Base-by-base conservation (phyloP, 2,113 vertebrate genomes). In the Xenopus laevis region DNA sequence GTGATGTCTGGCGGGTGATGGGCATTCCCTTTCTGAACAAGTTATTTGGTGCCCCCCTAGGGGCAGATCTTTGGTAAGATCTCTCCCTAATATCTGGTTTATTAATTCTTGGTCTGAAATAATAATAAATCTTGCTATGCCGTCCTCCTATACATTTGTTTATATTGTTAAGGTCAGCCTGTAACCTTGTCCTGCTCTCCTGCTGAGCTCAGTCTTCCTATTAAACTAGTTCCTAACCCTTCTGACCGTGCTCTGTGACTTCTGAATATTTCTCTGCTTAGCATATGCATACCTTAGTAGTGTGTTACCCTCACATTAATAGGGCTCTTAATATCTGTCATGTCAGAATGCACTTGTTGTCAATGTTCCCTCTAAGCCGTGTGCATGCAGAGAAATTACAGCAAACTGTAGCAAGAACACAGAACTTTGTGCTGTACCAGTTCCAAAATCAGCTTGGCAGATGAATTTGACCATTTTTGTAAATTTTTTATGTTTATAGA, bases 81-180 rank as follows among this genome's bases (percentile, higher is more conserved):
- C 66, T 77, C 58, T 20, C 21, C 74, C 62, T 67, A 57, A 69
- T 77, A 64, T 77, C 74, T 77, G 67, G 66, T 77, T 77, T 77
- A 77, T 77, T 77, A 77, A 77, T 70, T 70, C 74, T 70, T 68
- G 59, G 45, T 70, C 60, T 77, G 67, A 77, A 77, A 77, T 70
- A 77, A 77, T 70, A 77, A 77, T 77, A 77, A 57, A 68, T 64
- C 66, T 70, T 64, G 59, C 70, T 70, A 70, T 77, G 66, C 74
- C 69, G 59, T 77, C 59, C 60, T 27, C 74, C 67, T 21, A 55
- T 69, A 64, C 8, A 66, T 77, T 70, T 64, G 67, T 77, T 77
- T 77, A 70, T 77, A 70, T 27, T 77, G 74, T 70, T 66, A 70
- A 64, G 74, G 74, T 77, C 74, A 77, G 46, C 17, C 52, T 77